Base-by-base conservation (phyloP, 1,140 invertebrate genomes). In the Sycophaga agraensis region DNA sequence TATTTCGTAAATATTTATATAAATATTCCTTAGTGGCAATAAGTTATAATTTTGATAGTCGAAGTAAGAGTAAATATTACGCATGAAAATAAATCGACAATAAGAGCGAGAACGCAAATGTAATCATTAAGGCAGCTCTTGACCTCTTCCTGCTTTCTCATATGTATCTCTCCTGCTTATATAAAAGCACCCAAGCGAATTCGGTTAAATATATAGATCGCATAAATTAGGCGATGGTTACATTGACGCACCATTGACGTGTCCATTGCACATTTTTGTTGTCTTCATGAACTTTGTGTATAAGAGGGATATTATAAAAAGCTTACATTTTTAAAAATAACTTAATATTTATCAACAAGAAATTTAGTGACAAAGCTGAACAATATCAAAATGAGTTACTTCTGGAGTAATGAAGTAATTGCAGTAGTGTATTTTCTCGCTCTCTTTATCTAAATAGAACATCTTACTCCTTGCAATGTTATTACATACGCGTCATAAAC, bases 101-200 rank as follows among this genome's bases (percentile, higher is more conserved):
- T 49, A 26, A 37, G n/a, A 51, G 26, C 43, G 43, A 26, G 16
- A 55, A 42, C 16, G 17, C 11, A 45, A 34, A 45, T 2, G 22
- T 59, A n/a, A n/a, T 31, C 14, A 17, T 16, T 50, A 59, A 43
- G 48, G 57, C 48, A 50, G 17, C n/a, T n/a, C n/a, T 11, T 58
- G 45, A 8, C 34, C n/a, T 58, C 5, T 17, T 49, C 31, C 5
- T 49, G 2, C 22, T 31, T n/a, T 31, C 5, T 11, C 51, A 31
- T n/a, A n/a, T n/a, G n/a, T 31, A 31, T n/a, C 16, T 54, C 16
- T 54, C 4, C 3, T 17, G 2, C 2, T 24, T 26, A n/a, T n/a
- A n/a, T 46, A 8, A 2, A 14, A 1, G 45, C 24, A 11, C 11
- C 40, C 9, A 51, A 50, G 46, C 37, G 37, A 6, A n/a, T 45